phyloP scores from a whole-genome alignment of 2,888 invertebrate genomes.

The Eupsilia transversa region DNA sequence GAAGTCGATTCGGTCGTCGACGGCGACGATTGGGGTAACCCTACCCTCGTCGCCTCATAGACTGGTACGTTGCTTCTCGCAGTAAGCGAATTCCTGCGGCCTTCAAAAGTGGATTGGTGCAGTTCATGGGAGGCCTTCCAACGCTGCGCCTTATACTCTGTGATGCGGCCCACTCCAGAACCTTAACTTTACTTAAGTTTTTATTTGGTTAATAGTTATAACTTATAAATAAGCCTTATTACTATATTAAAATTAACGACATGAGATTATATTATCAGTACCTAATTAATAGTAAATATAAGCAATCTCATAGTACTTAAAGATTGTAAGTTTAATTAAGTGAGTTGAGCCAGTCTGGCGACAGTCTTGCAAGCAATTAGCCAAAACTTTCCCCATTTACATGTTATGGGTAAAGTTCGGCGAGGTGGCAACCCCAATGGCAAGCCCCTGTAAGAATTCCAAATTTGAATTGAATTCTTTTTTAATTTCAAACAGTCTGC shows the following conservation, averaged over 20 bases:
- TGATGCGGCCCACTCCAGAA: neutral
- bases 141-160: neutral
- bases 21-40: too few species aligned
- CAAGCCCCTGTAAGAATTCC: conserved; percentile 73
- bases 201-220: neutral
- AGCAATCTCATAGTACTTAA: conserved; percentile 65
- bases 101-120: neutral
- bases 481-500: conserved; percentile 79
- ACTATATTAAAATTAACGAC: conserved; percentile 1
- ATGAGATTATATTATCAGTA: conserved; percentile 23
- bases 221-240: neutral
- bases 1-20: too few species aligned
- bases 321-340: conserved; percentile 79
- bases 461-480: conserved; percentile 80
- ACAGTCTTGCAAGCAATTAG: conserved; percentile 82
- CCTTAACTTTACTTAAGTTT: neutral
- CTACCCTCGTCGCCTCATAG: neutral
- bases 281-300: conserved; percentile 39
- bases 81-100: neutral
- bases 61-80: neutral
- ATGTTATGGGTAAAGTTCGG: conserved; percentile 87
- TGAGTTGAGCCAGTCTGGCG: conserved; percentile 70
- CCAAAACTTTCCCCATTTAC: conserved; percentile 86
- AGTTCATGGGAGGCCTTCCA: neutral
- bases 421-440: conserved; percentile 69